Evolutionary conservation across 2,888 invertebrate genomes (phyloP), one percentile per base, ranked within the genome.

Genomic region (Megaustenia siamemsis): DNA sequence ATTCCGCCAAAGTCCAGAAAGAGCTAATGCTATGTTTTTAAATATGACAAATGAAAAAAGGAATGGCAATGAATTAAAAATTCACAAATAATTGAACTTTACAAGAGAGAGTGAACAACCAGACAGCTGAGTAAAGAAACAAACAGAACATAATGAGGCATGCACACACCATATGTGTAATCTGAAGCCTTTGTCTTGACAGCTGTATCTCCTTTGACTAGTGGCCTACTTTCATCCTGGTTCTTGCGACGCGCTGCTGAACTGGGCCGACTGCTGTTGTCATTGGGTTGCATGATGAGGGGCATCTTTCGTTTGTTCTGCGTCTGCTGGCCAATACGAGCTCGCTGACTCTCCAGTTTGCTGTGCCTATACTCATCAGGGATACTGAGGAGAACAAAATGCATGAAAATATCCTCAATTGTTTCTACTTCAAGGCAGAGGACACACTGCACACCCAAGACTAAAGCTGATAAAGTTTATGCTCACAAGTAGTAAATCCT

Each of bases 211-310:
- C 82, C 80, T 53, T 87, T 89, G 79, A 92, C 88, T 28, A 92
- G 88, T 12, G 92, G 92, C 38, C 89, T 87, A 45, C 89, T 88
- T 69, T 92, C 92, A 56, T 90, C 91, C 18, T 88, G 88, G 71
- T 87, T 88, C 66, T 88, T 87, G 21, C 90, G 88, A 2, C 91
- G 73, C 4, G 73, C 49, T 2, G 73, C 91, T 5, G 89, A 90
- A 60, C 77, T 85, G 1, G 85, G 85, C 10, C 83, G 45, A 53
- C 56, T 76, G 80, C 89, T 89, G 84, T 91, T 90, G 68, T 89
- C 88, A 84, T 91, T 92, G 73, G 90, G 90, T 82, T 91, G 90
- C 83, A 92, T 88, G 88, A 91, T 90, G 32, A 90, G 87, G 18
- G 80, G 86, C 43, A 86, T 88, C 75, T 89, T 89, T 15, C 91